Base-by-base conservation (phyloP, 2,113 vertebrate species). In the Cyanoramphus novaezelandiae region DNA sequence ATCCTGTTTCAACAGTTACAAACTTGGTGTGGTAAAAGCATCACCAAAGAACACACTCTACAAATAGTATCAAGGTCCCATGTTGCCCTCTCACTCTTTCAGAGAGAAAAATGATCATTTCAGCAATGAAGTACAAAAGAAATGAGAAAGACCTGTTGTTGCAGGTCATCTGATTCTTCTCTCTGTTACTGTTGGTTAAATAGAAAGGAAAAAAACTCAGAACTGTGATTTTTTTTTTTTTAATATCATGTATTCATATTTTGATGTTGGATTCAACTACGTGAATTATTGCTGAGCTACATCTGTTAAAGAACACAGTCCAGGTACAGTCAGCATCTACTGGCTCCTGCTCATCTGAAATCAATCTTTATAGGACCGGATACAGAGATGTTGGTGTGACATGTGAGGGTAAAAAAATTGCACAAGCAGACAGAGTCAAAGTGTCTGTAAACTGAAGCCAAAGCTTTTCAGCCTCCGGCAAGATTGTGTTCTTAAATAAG, bases 281-380 rank as follows among this genome's bases (percentile, higher is more conserved):
- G 19, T 43, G 35, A 90, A 75, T 90, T 93, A 81, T 59, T 86
- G 44, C 76, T 68, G 65, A 92, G 43, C 57, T 90, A 81, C 90
- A 83, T 67, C 90, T 94, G 93, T 85, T 72, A 88, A 35, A 80
- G 82, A 90, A 70, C 37, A 55, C 7, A 81, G 50, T 35, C 82
- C 82, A 88, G 76, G 95, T 94, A 81, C 78, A 92, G 84, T 29
- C 80, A 93, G 92, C 50, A 92, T 68, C 83, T 60, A 11, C 78
- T 82, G 84, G 84, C 70, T 92, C 62, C 78, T 82, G 75, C 68
- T 78, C 20, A 85, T 46, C 59, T 81, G 88, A 67, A 92, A 78
- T 79, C 88, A 83, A 83, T 3, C 75, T 94, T 90, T 52, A 81
- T 2, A 59, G 63, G 68, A 70, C 23, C 37, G 53, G 59, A 23